Conservation (phyloP, 1,140 invertebrate species). For the Drosophila fuyamai region DNA sequence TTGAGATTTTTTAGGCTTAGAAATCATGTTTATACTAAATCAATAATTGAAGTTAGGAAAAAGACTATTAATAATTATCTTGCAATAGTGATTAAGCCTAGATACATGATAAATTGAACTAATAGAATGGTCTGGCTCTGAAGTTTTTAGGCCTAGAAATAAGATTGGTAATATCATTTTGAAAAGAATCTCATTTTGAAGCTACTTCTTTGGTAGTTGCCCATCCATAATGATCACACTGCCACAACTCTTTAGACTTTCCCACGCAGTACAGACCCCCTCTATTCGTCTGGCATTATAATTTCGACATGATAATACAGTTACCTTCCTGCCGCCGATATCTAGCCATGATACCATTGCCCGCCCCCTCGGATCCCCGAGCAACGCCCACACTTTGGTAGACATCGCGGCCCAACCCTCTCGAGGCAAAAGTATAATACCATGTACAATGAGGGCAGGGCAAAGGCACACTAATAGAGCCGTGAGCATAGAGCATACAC, state of each 20-base stretch:
- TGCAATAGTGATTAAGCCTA: too few relatives aligned
- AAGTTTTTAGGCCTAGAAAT: too few relatives aligned
- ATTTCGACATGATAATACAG: slow-evolving; percentile 40
- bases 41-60: background rate
- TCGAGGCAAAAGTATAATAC: background rate
- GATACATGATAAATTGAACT: too few relatives aligned
- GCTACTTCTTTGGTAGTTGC: background rate
- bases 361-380: background rate
- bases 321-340: slow-evolving; percentile 22
- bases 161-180: too few relatives aligned
- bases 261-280: background rate
- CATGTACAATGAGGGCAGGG: slow-evolving; percentile 33
- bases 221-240: background rate
- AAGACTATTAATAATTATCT: too few relatives aligned
- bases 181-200: too few relatives aligned
- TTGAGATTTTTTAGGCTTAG: background rate
- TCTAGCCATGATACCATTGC: slow-evolving; percentile 1
- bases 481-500: slow-evolving; percentile 45
- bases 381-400: slow-evolving; percentile 30
- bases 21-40: background rate
- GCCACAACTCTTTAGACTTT: background rate
- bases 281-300: slow-evolving; percentile 6
- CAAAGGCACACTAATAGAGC: slow-evolving; percentile 63
- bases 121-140: too few relatives aligned
- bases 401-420: background rate